Evolutionary conservation across 2,888 invertebrate genomes (phyloP), one percentile per base, ranked within the genome.

Genomic region (Xanthia togata): DNA sequence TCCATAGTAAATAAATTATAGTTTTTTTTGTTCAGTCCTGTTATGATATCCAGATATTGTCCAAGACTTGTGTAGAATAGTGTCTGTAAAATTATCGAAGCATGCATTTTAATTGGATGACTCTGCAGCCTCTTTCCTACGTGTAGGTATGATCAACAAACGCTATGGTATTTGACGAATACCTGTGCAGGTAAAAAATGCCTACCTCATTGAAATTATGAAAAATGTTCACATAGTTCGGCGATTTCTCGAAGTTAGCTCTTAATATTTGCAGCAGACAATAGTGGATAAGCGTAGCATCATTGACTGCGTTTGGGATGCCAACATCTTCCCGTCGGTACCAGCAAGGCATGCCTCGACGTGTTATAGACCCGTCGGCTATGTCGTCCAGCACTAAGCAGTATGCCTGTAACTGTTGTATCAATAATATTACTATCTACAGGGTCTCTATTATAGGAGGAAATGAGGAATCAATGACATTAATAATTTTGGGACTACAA

Each of bases 331-430:
- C 97, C 20, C 97, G 92, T 69, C 96, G 97, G 93, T 98, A 98
- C 99, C 99, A 99, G 92, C 99, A 99, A 0, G 98, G 97, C 89
- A 97, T 97, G 8, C 99, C 99, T 76, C 99, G 97, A 41, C 99
- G 97, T 0, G 97, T 98, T 71, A 96, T 93, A 1, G 99, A 98
- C 4, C 97, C 95, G 93, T 99, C 99, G 97, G 99, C 98, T 41
- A 99, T 97, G 92, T 99, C 99, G 93, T 99, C 99, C 31, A 97
- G 93, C 5, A 99, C 97, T 31, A 99, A 92, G 83, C 98, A 98
- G 93, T 97, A 98, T 12, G 98, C 98, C 96, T 99, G 99, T 11
- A 98, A 93, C 99, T 99, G 94, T 59, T 60, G 14, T 23, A 38
- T 20, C 2, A 70, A 59, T 14, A 47, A 55, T 35, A 35, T 74